phyloP scores from a whole-genome alignment of 2,797 vertebrate genomes.

The Myotis myotis region DNA sequence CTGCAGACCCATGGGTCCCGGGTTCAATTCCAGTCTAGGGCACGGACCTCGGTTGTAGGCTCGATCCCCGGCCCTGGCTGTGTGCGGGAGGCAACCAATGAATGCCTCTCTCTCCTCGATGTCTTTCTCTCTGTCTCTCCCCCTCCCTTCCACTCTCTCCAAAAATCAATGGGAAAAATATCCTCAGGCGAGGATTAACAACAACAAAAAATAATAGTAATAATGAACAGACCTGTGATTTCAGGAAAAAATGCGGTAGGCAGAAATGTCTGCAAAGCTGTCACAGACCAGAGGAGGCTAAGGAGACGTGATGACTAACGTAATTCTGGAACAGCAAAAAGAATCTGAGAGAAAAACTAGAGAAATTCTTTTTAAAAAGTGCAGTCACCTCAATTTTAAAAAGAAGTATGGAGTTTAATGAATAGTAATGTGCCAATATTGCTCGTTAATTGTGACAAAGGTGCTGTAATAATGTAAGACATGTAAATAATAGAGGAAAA shows the following conservation, averaged over 20 bases:
- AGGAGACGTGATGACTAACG: neutral
- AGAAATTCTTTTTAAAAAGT: neutral
- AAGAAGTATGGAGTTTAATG: neutral
- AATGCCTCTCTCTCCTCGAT: no score
- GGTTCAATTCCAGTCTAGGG: no score
- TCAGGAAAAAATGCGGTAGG: neutral
- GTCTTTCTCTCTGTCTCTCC: no score
- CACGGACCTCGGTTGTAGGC: no score
- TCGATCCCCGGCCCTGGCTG: no score
- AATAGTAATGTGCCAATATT: rapidly evolving
- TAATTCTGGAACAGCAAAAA: neutral
- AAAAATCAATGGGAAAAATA: no score
- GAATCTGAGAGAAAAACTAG: neutral
- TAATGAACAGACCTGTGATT: neutral
- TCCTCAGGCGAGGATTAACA: no score
- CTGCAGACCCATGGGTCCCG: no score
- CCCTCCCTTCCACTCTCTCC: no score
- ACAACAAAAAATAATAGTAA: no score
- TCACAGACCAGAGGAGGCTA: neutral
- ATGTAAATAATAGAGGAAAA: rapidly evolving
- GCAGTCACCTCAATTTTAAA: no score
- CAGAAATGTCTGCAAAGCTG: neutral
- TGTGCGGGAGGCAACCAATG: no score
- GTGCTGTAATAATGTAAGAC: rapidly evolving
- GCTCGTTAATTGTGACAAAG: neutral